A percentile compares a stretch with the other conserved stretches of the same genome.
These are phyloP conservation scores for Zaprionus capensis DNA, from an alignment of 1,140 invertebrate genomes.

Conservation along the genomic window DNA sequence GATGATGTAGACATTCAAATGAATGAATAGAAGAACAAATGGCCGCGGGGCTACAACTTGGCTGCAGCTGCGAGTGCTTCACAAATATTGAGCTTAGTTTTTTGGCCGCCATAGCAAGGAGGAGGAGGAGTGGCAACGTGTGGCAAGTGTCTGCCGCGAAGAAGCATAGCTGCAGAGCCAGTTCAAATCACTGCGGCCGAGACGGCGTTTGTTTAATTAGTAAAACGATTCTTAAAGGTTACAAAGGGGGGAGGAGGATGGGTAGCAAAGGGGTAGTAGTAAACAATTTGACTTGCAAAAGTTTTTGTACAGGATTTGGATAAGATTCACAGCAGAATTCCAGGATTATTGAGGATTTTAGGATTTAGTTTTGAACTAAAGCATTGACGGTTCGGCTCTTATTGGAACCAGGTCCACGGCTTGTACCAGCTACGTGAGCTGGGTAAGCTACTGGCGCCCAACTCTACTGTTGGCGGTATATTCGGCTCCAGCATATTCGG, in stretches of 20 bases:
- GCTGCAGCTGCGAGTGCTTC: conserved; percentile 19
- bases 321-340: not conserved
- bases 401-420: conserved; percentile 63
- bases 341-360: not conserved
- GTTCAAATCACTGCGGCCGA: conserved; percentile 10
- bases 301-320: not conserved
- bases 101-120: not conserved
- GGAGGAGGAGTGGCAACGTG: not conserved
- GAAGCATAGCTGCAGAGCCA: conserved; percentile 1
- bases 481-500: not conserved
- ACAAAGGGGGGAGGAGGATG: not conserved
- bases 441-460: not conserved
- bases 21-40: conserved; percentile 51
- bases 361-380: not conserved
- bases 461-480: not conserved
- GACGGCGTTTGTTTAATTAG: conserved; percentile 39
- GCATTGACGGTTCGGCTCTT: not conserved
- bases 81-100: conserved; percentile 34
- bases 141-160: not conserved
- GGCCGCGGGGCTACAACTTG: conserved; percentile 17
- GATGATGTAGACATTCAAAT: conserved; percentile 77
- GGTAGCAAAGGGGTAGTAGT: not conserved
- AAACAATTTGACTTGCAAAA: not conserved
- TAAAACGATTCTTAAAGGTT: conserved; percentile 28
- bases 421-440: conserved; percentile 39